Base-by-base conservation (phyloP, 2,888 invertebrate species). In the Merodon equestris region DNA sequence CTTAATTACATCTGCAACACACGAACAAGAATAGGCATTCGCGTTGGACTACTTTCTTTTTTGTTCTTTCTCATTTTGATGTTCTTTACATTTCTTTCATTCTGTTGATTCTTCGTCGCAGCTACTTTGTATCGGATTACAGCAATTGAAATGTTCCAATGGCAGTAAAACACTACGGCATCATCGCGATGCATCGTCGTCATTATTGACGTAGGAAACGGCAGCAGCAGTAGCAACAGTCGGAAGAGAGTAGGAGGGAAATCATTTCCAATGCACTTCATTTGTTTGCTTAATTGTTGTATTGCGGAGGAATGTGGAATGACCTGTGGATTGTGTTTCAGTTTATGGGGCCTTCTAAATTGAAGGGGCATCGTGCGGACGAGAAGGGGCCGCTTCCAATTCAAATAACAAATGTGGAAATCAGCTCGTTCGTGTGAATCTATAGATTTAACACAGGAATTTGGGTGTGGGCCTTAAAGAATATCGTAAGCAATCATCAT, bases 61-160 rank as follows among this genome's bases (percentile, higher is more conserved):
- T 73, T n/a, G n/a, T n/a, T 48, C 36, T 38, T 68, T 57, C 44
- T 15, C 1, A 14, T 15, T 10, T 19, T 53, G n/a, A n/a, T n/a
- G n/a, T n/a, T n/a, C n/a, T 57, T 58, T 48, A 18, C n/a, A 9
- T 34, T 27, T 27, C 17, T 12, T 36, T 19, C 1, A 14, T 50
- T 57, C 36, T 12, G 15, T 13, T 34, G 50, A 56, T 12, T 12
- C 14, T 5, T 19, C 40, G 40, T 40, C n/a, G 40, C 40, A 70
- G 68, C 58, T 79, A 79, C 79, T 79, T 79, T 79, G 79, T 79
- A 64, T 79, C 70, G 53, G 79, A 79, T 74, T 79, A 79, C 73
- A 68, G 47, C 73, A 74, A 79, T 79, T 79, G 79, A 79, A 79
- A 74, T 79, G 79, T 79, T 79, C 68, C 68, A 68, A 54, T 27